These are phyloP conservation scores for Platysternon megacephalum DNA, from an alignment of 2,113 vertebrate species.

Conservation along the genomic window DNA sequence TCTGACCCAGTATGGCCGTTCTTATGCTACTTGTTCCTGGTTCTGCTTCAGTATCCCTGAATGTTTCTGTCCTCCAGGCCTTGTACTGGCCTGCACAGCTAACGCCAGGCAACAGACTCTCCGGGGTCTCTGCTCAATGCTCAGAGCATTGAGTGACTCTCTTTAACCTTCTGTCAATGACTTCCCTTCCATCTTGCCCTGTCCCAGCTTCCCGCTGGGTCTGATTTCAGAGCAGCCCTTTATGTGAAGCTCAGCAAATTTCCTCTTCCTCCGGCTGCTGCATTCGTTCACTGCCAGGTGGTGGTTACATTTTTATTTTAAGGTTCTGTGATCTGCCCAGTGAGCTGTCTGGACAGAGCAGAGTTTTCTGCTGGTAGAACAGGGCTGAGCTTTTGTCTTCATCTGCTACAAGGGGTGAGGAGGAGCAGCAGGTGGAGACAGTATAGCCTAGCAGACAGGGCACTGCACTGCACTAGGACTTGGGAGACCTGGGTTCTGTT, in stretches of 20 bases:
- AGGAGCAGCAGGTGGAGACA: not conserved
- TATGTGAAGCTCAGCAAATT: not conserved
- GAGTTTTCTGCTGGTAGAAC: not conserved
- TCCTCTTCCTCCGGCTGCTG: not conserved
- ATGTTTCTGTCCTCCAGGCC: not conserved
- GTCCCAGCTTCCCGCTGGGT: not conserved
- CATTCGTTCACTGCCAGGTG: not conserved
- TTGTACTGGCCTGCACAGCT: not conserved
- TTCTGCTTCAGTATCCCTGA: not conserved
- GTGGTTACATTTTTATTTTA: not conserved
- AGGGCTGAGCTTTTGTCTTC: not conserved
- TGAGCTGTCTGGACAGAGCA: not conserved
- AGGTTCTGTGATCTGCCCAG: not conserved
- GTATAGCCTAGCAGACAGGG: not conserved
- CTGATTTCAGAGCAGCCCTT: not conserved
- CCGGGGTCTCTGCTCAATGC: not conserved
- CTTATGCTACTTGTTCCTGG: not conserved
- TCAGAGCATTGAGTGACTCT: not conserved
- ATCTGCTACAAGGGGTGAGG: not conserved
- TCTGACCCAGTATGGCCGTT: too few species aligned
- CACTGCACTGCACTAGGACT: too few species aligned
- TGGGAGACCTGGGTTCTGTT: not conserved
- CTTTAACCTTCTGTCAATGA: not conserved
- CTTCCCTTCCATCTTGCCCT: not conserved
- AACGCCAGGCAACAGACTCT: not conserved